These are phyloP conservation scores for Ditula angustiorana DNA, from an alignment of 2,888 invertebrate species.

Conservation along the genomic window DNA sequence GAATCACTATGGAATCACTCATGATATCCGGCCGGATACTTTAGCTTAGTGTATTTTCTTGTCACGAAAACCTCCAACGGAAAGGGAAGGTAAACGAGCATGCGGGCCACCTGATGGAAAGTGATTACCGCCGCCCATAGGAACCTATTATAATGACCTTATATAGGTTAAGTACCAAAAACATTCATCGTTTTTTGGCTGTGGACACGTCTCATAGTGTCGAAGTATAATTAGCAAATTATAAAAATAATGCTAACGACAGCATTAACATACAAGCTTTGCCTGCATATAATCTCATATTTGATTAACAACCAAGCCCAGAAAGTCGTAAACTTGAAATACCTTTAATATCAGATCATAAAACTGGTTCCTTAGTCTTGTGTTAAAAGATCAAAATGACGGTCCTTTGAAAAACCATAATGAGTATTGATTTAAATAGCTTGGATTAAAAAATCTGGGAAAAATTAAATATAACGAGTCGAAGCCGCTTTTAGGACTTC, in stretches of 20 bases:
- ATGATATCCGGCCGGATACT: too few species aligned
- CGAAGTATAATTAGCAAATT: neutral
- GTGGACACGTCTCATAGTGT: too few species aligned
- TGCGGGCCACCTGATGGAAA: too few species aligned
- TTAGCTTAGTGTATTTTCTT: too few species aligned
- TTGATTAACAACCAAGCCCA: conserved; percentile 74
- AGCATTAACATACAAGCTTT: conserved; percentile 57
- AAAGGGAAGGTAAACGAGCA: too few species aligned
- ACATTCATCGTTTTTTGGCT: too few species aligned
- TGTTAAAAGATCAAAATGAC: conserved; percentile 77
- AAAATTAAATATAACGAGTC: conserved; percentile 79
- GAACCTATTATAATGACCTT: too few species aligned
- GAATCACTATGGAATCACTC: too few species aligned
- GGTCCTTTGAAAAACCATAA: conserved; percentile 82
- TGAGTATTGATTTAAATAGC: conserved; percentile 85
- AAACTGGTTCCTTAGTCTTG: conserved; percentile 80
- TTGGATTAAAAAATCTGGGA: conserved; percentile 81
- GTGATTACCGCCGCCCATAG: too few species aligned
- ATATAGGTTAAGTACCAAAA: too few species aligned
- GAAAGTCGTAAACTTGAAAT: conserved; percentile 78
- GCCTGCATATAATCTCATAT: conserved; percentile 65
- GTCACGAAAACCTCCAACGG: too few species aligned
- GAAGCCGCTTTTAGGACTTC: conserved; percentile 68
- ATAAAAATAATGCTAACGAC: conserved; percentile 44
- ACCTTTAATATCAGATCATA: conserved; percentile 80